A percentile compares a stretch with the other conserved stretches of the same genome.
Evolutionary conservation across 2,113 vertebrate genomes (phyloP).

Genomic region (Azemiops feae): DNA sequence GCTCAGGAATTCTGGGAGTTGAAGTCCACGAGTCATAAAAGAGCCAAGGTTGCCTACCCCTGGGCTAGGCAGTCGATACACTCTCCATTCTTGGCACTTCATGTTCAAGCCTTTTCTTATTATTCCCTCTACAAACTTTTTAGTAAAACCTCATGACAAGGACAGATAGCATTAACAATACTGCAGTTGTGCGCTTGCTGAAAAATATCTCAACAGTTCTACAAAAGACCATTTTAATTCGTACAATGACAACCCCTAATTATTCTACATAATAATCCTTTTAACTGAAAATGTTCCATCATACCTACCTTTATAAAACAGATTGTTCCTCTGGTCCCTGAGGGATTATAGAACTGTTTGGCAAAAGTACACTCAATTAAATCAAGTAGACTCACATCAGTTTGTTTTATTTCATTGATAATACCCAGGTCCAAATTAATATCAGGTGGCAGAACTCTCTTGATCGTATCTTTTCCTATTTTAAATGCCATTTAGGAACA

Average conservation of each 20-base stretch:
- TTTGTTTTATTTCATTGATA: background rate
- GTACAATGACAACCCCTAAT: conserved; percentile 15
- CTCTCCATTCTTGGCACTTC: background rate
- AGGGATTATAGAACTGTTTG: conserved; percentile 1
- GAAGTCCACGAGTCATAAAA: too few species aligned
- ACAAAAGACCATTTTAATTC: conserved; percentile 23
- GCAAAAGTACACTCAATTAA: conserved; percentile 3
- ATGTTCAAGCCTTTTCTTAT: background rate
- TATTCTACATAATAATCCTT: background rate
- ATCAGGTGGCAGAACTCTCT: background rate
- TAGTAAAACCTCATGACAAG: conserved; percentile 10
- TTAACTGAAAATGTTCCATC: conserved; percentile 12
- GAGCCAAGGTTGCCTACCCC: too few species aligned
- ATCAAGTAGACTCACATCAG: conserved; percentile 10
- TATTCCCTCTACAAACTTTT: background rate
- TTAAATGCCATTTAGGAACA: background rate
- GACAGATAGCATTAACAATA: background rate
- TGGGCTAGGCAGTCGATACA: background rate
- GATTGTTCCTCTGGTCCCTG: conserved; percentile 7
- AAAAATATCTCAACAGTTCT: conserved; percentile 10
- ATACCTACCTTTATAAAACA: conserved; percentile 12
- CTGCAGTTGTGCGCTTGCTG: conserved; percentile 2
- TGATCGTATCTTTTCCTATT: background rate
- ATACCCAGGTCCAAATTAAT: background rate
- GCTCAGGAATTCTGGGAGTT: too few species aligned